Evolutionary conservation across 2,888 invertebrate genomes (phyloP).

Genomic region (Agrotis puta): DNA sequence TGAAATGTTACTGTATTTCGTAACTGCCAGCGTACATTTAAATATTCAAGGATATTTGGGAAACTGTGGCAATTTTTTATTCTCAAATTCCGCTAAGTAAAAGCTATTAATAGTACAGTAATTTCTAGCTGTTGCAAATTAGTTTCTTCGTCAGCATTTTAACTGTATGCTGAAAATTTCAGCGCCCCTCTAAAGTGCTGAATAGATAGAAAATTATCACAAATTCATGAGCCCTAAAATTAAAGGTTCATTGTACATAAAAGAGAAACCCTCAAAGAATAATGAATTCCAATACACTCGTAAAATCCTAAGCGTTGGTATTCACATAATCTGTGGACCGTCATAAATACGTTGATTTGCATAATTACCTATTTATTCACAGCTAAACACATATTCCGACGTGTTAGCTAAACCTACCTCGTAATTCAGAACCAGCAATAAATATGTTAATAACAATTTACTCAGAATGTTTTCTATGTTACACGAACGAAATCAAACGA

Average conservation of each 20-base stretch:
- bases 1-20: constrained; percentile 61
- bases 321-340: constrained; percentile 48
- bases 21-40: constrained; percentile 47
- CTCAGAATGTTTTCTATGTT: constrained; percentile 8
- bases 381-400: constrained; percentile 59
- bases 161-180: background rate
- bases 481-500: constrained; percentile 26
- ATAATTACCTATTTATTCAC: constrained; percentile 60
- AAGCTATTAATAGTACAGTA: background rate
- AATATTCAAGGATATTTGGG: constrained; percentile 48
- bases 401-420: constrained; percentile 34
- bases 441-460: constrained; percentile 39
- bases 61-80: constrained; percentile 25
- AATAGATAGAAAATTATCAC: constrained; percentile 23
- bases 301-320: constrained; percentile 49
- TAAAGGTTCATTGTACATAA: constrained; percentile 25
- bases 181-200: background rate
- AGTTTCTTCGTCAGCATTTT: background rate
- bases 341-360: constrained; percentile 58
- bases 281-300: constrained; percentile 50
- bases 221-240: constrained; percentile 29
- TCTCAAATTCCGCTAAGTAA: background rate
- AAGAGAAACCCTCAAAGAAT: constrained; percentile 40
- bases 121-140: background rate
- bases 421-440: constrained; percentile 44